These are phyloP conservation scores for Cephalopachus bancanus DNA, from an alignment of 2,797 vertebrate genomes.

Conservation along the genomic window DNA sequence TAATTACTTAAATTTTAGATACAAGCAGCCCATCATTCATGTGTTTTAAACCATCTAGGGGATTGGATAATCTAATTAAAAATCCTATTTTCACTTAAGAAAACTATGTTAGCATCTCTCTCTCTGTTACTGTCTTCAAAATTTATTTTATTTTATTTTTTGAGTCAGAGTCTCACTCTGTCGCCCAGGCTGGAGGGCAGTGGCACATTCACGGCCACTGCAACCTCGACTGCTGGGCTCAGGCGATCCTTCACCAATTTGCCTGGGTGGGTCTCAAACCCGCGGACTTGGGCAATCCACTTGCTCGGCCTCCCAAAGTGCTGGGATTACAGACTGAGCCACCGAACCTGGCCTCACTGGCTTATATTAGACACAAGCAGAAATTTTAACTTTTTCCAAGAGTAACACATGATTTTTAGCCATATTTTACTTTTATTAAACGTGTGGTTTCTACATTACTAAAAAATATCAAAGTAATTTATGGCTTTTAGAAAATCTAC, in stretches of 20 bases:
- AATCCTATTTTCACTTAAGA: not conserved
- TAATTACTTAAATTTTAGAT: not conserved
- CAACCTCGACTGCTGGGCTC: too few relatives aligned
- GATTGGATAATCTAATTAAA: not conserved
- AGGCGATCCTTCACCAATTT: too few relatives aligned
- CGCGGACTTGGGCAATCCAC: too few relatives aligned
- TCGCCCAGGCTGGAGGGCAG: too few relatives aligned
- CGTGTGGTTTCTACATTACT: constrained; percentile 62
- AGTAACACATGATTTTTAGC: constrained; percentile 25
- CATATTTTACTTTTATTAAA: constrained; percentile 58
- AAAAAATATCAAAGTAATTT: constrained; percentile 62
- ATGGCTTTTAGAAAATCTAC: constrained; percentile 47
- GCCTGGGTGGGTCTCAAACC: too few relatives aligned
- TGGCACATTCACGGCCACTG: too few relatives aligned
- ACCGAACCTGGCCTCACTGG: not conserved
- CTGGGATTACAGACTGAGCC: too few relatives aligned
- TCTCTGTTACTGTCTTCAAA: not conserved
- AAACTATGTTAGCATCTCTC: not conserved
- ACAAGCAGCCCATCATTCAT: not conserved
- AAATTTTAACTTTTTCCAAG: constrained; percentile 64
- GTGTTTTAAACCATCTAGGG: not conserved
- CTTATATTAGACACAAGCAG: constrained; percentile 2
- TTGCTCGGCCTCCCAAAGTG: too few relatives aligned
- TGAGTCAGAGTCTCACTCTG: too few relatives aligned
- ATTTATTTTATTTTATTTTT: too few relatives aligned